phyloP scores from a whole-genome alignment of 1,140 invertebrate species.

The Berghia stephanieae region DNA sequence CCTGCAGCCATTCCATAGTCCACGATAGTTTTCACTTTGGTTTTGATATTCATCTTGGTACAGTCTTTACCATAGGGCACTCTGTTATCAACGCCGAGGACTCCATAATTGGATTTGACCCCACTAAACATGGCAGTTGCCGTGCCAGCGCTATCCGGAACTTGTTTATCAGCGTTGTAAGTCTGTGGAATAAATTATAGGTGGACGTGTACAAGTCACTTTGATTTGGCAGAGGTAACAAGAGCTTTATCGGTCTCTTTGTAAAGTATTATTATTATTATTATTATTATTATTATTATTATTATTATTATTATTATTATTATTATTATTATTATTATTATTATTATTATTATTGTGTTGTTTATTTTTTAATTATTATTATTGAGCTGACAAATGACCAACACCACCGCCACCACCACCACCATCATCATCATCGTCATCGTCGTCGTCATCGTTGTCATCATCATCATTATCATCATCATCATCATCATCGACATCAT shows the following conservation, averaged over 20 bases:
- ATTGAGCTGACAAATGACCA: no score
- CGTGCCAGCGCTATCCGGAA: conserved; percentile 88
- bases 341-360: no score
- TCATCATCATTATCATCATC: neutral
- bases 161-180: conserved; percentile 86
- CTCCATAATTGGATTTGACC: conserved; percentile 85
- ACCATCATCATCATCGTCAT: neutral
- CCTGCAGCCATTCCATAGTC: conserved; percentile 41
- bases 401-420: neutral
- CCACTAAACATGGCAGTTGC: conserved; percentile 88
- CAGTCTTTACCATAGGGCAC: conserved; percentile 69
- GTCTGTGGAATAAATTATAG: no score
- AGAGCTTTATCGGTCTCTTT: no score
- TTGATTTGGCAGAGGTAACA: no score
- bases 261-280: no score
- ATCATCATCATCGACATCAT: neutral
- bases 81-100: conserved; percentile 79
- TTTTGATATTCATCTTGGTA: neutral
- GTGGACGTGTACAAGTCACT: no score
- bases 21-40: conserved; percentile 74
- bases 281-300: no score
- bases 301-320: no score
- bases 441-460: neutral
- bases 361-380: no score
- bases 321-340: no score